A percentile compares a stretch with the other conserved stretches of the same genome.
Conservation (phyloP, 2,888 invertebrate genomes). For the Siphlonurus alternatus region DNA sequence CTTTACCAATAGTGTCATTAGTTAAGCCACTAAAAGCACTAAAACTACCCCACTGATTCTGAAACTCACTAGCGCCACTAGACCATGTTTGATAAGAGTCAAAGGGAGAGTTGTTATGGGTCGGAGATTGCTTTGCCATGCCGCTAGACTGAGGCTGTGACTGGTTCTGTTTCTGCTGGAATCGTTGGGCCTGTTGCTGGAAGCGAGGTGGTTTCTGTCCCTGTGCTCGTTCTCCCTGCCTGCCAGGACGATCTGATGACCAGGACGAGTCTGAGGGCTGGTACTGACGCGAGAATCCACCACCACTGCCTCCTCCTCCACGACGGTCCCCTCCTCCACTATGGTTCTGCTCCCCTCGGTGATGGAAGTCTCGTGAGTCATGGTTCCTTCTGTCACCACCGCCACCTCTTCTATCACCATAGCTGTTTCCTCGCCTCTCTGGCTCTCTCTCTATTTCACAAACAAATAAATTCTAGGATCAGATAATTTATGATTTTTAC, state of each 20-base stretch:
- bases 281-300: constrained; percentile 2
- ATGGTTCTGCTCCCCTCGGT: constrained; percentile 3
- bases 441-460: too few species aligned
- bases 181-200: constrained; percentile 26
- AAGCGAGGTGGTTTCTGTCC: constrained; percentile 43
- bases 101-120: not conserved
- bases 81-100: not conserved
- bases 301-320: constrained; percentile 6
- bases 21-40: not conserved
- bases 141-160: constrained; percentile 17
- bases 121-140: not conserved
- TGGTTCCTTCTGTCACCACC: constrained; percentile 4
- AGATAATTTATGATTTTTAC: too few species aligned
- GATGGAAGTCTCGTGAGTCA: not conserved
- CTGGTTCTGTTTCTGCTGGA: constrained; percentile 24
- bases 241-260: not conserved
- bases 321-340: constrained; percentile 7
- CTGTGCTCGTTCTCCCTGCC: constrained; percentile 17
- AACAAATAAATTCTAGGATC: too few species aligned
- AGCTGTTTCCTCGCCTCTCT: constrained; percentile 3
- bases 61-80: not conserved
- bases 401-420: constrained; percentile 7
- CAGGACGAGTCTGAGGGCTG: not conserved
- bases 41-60: constrained; percentile 1
- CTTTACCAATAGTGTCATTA: not conserved